These are phyloP conservation scores for Leptobrachium leishanense DNA, from an alignment of 2,113 vertebrate genomes.

Conservation along the genomic window DNA sequence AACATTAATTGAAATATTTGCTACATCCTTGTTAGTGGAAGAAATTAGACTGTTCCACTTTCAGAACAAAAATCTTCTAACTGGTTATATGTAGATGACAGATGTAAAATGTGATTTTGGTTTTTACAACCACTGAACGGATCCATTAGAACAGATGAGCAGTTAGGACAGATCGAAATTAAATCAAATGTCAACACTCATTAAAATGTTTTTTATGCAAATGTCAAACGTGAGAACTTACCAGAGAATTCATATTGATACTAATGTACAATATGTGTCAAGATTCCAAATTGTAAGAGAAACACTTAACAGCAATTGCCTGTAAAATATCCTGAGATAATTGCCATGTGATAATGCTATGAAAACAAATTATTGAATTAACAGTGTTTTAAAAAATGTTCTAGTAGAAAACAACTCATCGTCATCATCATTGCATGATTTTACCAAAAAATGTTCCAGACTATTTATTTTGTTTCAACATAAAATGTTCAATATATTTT, in stretches of 20 bases:
- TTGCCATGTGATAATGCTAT: no score
- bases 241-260: constrained; percentile 25
- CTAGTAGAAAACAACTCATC: no score
- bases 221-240: constrained; percentile 37
- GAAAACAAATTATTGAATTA: no score
- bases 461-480: no score
- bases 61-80: constrained; percentile 13
- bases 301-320: constrained; percentile 19
- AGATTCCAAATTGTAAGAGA: constrained; percentile 6
- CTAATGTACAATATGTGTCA: constrained; percentile 21
- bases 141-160: constrained; percentile 37
- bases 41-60: constrained; percentile 24
- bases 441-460: no score
- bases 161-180: constrained; percentile 23
- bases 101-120: constrained; percentile 44
- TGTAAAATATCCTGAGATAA: constrained; percentile 17
- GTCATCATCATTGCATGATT: no score
- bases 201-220: constrained; percentile 40
- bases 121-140: constrained; percentile 26
- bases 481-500: no score
- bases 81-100: constrained; percentile 37
- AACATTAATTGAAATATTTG: no score
- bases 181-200: constrained; percentile 46
- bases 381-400: no score
- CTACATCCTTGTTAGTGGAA: no score